phyloP scores from a whole-genome alignment of 2,113 vertebrate species.

The Vimba vimba region DNA sequence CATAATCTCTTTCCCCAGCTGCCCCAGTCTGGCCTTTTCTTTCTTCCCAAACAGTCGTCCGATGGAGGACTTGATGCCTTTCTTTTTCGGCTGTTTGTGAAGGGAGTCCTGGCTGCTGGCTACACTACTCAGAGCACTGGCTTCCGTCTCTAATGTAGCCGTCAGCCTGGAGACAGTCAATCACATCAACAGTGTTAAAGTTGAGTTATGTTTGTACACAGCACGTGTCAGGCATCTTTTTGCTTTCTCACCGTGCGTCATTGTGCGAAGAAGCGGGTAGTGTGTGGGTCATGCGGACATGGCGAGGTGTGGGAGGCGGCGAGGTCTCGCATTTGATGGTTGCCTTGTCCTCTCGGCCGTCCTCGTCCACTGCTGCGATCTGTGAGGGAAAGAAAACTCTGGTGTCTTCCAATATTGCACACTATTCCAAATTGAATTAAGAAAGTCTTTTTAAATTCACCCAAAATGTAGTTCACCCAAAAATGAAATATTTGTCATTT shows the following conservation, averaged over 20 bases:
- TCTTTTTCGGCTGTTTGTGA: slow-evolving; percentile 98
- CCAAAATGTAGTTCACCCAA: neutral
- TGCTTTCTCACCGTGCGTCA: slow-evolving; percentile 83
- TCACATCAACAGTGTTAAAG: neutral
- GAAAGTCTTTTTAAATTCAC: neutral
- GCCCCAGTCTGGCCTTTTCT: slow-evolving; percentile 91
- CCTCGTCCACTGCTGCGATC: slow-evolving; percentile 97
- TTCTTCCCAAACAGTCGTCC: slow-evolving; percentile 98
- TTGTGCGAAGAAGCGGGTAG: slow-evolving; percentile 97
- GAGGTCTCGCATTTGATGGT: slow-evolving; percentile 99
- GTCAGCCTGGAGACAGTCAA: slow-evolving; percentile 81
- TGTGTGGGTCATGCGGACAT: slow-evolving; percentile 94
- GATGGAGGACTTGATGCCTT: slow-evolving; percentile 99
- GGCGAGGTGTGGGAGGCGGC: slow-evolving; percentile 92
- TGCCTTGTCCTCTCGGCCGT: slow-evolving; percentile 95
- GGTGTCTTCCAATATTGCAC: neutral
- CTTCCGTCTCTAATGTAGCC: slow-evolving; percentile 89
- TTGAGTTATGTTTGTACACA: neutral
- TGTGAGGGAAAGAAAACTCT: slow-evolving; percentile 58
- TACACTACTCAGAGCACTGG: slow-evolving; percentile 88
- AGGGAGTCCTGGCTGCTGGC: slow-evolving; percentile 98
- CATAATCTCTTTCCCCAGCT: slow-evolving; percentile 88
- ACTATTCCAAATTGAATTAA: neutral
- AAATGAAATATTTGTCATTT: neutral
- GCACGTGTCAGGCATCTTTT: neutral